Percentiles rank a stretch among this genome's conserved stretches.
Evolutionary conservation across 2,888 invertebrate genomes (phyloP).

Genomic region (Norana najaformis): DNA sequence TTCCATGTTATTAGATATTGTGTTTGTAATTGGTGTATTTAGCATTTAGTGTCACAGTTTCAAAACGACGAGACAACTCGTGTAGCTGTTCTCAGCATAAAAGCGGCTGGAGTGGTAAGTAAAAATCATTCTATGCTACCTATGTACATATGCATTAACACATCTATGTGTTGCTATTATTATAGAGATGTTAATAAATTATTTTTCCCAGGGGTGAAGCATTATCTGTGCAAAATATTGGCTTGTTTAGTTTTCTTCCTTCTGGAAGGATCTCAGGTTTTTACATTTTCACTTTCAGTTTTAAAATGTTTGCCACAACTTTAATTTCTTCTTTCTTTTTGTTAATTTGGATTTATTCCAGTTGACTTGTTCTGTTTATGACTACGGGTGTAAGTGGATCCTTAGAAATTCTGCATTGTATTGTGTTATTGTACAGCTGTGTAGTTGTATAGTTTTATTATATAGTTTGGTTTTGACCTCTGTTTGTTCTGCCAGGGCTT

Average conservation of each 20-base stretch:
- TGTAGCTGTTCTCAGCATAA: conserved; percentile 58
- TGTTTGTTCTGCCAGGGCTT: conserved; percentile 50
- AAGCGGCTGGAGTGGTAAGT: conserved; percentile 57
- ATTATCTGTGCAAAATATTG: neutral
- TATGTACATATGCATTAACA: too few relatives aligned
- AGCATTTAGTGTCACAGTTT: conserved; percentile 56
- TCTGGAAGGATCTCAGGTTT: neutral
- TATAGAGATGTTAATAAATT: neutral
- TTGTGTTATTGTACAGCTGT: neutral
- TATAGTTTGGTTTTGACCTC: neutral
- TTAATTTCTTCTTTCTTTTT: neutral
- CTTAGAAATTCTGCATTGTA: neutral
- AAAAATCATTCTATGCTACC: neutral
- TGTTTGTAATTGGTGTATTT: conserved; percentile 31
- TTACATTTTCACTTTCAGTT: neutral
- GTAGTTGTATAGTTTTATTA: neutral
- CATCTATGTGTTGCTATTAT: too few relatives aligned
- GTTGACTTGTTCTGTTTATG: neutral
- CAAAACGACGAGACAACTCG: conserved; percentile 53
- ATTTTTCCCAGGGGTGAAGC: neutral
- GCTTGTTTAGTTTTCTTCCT: neutral
- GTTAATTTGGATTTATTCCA: neutral
- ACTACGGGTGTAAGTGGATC: neutral
- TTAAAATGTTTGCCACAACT: neutral
- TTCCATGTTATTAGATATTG: neutral